Evolutionary conservation across 2,797 vertebrate species (phyloP), one percentile per base, ranked within the genome.

Genomic region (Nasua narica): DNA sequence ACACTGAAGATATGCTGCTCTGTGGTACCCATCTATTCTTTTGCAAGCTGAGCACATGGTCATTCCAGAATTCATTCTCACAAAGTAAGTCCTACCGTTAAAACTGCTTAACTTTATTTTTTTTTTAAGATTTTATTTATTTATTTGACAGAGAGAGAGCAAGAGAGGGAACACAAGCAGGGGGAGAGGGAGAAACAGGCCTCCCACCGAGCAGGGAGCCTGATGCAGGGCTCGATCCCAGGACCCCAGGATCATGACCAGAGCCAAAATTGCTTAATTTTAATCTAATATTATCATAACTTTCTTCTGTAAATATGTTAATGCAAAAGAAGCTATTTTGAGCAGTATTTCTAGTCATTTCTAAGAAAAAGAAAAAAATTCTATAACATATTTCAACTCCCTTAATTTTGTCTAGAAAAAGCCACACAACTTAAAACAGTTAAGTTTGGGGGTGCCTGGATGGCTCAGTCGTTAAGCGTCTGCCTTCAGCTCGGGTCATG

Each of bases 271-370:
- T 65, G 29, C 23, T 78, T 62, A 72, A 48, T 43, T 95, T 92
- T 90, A 76, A 40, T 37, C 46, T 29, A 86, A 23, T 50, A 87
- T 58, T n/a, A 82, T 2, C 25, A 0, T 56, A 86, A 81, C 13
- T 79, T 65, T 84, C 58, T 93, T 50, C 67, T 81, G 25, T 88
- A 93, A 87, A 92, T 69, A 70, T 50, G 32, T 56, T 93, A 95
- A 93, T n/a, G 60, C 11, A 76, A 67, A 60, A 77, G 14, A 58
- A 74, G 8, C 6, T 11, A 77, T 48, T 69, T 83, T 87, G 37
- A 65, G 43, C n/a, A 54, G 60, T 50, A 82, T 83, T 94, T 85
- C 46, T 60, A 94, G 46, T 43, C 4, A 94, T 86, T 93, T 81
- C 74, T 46, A 91, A 85, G 54, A 85, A 40, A 93, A 88, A 52